Evolutionary conservation across 2,797 vertebrate species (phyloP), one percentile per base, ranked within the genome.

Genomic region (Setipinna tenuifilis): DNA sequence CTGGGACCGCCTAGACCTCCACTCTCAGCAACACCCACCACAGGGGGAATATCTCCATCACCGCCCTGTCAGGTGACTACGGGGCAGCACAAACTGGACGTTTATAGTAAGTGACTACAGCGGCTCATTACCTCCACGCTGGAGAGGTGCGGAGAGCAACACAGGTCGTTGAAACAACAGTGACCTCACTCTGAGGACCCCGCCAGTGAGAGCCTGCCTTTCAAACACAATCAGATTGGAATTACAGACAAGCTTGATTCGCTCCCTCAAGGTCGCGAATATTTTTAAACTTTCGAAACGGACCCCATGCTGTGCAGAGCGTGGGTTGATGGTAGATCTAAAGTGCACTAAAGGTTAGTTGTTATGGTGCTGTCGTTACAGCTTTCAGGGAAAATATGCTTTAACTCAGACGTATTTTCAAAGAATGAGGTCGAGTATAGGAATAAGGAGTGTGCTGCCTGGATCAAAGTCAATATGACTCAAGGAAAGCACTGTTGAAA

Each of bases 41-140:
- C 71, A 78, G 71, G 71, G 35, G 71, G 71, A 41, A 78, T 78
- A 31, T 41, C 71, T 78, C 71, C 71, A 44, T 78, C 71, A 78
- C 17, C 41, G 7, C 31, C 71, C 35, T 44, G 71, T 78, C 71
- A 44, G 71, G 71, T 78, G 71, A 44, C 50, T 54, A 7, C 50
- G 1, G 31, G 71, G 71, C 71, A 78, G 65, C 28, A 54, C 5
- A 16, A n/a, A 31, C 65, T 31, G 65, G 65, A 78, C 71, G 71
- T 78, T 78, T 78, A 78, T 44, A 78, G 71, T 31, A 78, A 44
- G 71, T 44, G 71, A 78, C 71, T 78, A 19, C 71, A 78, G 16
- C 35, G 41, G 31, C 71, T 78, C 71, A 78, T 78, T 78, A 78
- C 41, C 35, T 35, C 31, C 17, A 3, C 7, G 31, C 71, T 19